Evolutionary conservation across 1,140 invertebrate species (phyloP), one percentile per base, ranked within the genome.

Genomic region (roundworm (Caenorhabditis elegans)): DNA sequence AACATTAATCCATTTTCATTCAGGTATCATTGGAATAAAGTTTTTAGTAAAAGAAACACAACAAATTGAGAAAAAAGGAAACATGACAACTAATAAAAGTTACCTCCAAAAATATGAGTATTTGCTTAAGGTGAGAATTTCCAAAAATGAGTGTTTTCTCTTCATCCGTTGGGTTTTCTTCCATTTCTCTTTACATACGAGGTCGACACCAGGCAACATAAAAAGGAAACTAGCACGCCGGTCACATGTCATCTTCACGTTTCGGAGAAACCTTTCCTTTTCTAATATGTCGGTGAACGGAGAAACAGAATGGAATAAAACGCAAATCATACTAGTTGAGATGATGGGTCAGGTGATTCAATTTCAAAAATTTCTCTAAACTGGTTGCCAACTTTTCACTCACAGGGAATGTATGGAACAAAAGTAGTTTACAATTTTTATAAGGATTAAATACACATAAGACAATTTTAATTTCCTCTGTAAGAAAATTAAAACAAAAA

Each of bases 161-260:
- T 19, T 48, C 47, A 13, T 31, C 53, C 26, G 17, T 60, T 60
- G 6, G 26, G 19, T 53, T 28, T 26, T 26, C 28, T 22, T 24
- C 13, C 1, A 10, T 51, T 24, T 51, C 53, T 34, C 53, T 34
- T 34, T 34, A n/a, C 31, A 19, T 19, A 39, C 34, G 15, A 17
- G n/a, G 60, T 22, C 31, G 34, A 70, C 60, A 28, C 60, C 60
- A 36, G n/a, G 60, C 31, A 43, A 70, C 60, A 70, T 43, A 70
- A 39, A 70, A 70, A 39, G 26, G 34, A 39, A 70, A 70, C 60
- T 26, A 22, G 60, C 60, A 70, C 60, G 34, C 60, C 34, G 60
- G 60, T 70, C 60, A 70, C 60, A 70, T 70, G 60, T 43, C 60
- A 39, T 70, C 60, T 39, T 70, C 60, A 70, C 43, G 60, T 39